Evolutionary conservation across 2,888 invertebrate genomes (phyloP).

Genomic region (Lithodes maja): DNA sequence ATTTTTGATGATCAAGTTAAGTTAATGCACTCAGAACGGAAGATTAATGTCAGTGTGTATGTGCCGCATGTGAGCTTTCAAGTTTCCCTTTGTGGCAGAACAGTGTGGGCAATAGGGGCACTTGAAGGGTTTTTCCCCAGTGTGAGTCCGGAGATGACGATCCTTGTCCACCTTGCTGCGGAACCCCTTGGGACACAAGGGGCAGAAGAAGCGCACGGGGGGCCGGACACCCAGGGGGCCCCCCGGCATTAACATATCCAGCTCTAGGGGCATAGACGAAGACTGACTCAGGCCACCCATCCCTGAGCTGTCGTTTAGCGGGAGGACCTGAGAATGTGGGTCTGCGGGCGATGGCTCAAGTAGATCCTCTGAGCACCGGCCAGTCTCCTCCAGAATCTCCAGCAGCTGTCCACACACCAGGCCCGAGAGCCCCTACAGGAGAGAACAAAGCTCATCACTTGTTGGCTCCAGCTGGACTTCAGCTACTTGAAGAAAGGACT

Average conservation of each 20-base stretch:
- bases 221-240: conserved; percentile 9
- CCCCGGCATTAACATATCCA: conserved; percentile 29
- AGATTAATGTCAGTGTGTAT: conserved; percentile 50
- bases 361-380: conserved; percentile 47
- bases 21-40: conserved; percentile 23
- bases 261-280: conserved; percentile 24
- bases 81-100: conserved; percentile 59
- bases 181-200: conserved; percentile 64
- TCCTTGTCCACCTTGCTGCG: conserved; percentile 56
- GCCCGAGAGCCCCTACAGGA: conserved; percentile 62
- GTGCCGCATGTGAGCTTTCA: conserved; percentile 60
- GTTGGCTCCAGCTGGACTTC: conserved; percentile 4
- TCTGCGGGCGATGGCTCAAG: conserved; percentile 37
- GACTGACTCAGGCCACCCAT: conserved; percentile 44
- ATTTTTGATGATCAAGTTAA: no score
- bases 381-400: conserved; percentile 52
- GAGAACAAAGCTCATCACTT: conserved; percentile 65
- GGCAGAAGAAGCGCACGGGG: conserved; percentile 47
- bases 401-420: conserved; percentile 61
- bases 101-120: conserved; percentile 59
- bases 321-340: conserved; percentile 47
- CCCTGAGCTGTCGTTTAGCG: conserved; percentile 45
- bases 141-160: conserved; percentile 61
- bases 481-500: neutral
- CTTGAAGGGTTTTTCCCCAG: conserved; percentile 62